Evolutionary conservation across 2,113 vertebrate species (phyloP).

Genomic region (Brevimyrus niger): DNA sequence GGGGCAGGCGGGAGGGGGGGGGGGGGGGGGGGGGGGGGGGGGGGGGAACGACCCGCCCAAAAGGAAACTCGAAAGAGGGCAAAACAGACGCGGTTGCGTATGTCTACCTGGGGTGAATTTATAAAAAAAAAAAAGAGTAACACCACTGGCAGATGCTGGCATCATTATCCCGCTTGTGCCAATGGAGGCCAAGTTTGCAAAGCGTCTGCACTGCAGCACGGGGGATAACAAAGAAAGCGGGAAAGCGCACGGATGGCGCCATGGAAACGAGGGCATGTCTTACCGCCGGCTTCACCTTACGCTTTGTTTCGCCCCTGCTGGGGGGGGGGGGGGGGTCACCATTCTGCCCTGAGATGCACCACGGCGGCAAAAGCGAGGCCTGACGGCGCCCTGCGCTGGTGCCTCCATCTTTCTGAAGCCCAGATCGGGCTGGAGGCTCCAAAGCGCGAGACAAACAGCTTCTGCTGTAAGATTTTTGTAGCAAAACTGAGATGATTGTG

Average conservation of each 20-base stretch:
- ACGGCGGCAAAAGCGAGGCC: background rate
- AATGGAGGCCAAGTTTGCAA: background rate
- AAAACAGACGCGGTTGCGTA: background rate
- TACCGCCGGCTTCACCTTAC: background rate
- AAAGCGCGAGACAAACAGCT: background rate
- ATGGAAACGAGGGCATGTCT: background rate
- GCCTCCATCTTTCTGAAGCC: too few species aligned
- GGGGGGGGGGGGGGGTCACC: too few species aligned
- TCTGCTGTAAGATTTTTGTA: background rate
- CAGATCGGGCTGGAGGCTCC: background rate
- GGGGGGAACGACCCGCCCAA: background rate
- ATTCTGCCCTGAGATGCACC: background rate
- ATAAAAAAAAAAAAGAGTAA: background rate
- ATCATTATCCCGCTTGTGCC: background rate
- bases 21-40: too few species aligned
- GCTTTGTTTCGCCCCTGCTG: background rate
- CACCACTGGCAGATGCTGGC: background rate
- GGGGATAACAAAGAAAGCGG: background rate
- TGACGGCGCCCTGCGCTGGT: too few species aligned
- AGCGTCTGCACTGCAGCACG: constrained; percentile 2
- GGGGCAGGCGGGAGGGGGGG: too few species aligned
- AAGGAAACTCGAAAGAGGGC: background rate
- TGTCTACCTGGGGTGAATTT: background rate
- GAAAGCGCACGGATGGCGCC: background rate
- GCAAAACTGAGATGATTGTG: background rate